phyloP scores from a whole-genome alignment of 2,888 invertebrate genomes.

The Norana najaformis region DNA sequence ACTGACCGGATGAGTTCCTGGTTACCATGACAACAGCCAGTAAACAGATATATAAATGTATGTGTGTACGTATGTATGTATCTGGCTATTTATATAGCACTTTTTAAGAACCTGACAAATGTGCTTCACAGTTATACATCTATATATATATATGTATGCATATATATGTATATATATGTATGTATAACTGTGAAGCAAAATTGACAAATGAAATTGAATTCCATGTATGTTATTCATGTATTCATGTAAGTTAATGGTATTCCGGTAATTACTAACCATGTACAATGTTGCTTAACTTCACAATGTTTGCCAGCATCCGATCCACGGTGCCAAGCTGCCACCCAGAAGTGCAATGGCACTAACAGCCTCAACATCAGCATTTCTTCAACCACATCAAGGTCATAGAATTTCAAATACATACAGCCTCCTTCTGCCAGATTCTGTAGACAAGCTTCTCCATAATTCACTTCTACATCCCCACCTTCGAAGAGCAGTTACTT shows the following conservation, averaged over 20 bases:
- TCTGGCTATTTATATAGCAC: too few species aligned
- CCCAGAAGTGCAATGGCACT: neutral
- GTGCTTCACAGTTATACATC: too few species aligned
- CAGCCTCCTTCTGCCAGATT: neutral
- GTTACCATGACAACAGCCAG: too few species aligned
- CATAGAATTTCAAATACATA: neutral
- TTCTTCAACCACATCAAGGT: neutral
- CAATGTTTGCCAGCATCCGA: neutral
- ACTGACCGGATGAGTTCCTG: too few species aligned
- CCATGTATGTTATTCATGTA: neutral
- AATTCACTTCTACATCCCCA: neutral
- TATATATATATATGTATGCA: too few species aligned
- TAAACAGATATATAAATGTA: neutral
- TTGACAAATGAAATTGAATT: neutral
- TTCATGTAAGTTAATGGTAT: too few species aligned
- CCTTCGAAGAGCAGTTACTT: constrained; percentile 5
- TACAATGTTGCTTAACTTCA: neutral
- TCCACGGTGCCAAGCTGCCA: neutral
- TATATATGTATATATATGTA: too few species aligned
- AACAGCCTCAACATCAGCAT: neutral
- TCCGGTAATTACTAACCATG: neutral
- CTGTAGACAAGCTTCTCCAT: neutral
- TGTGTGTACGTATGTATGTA: too few species aligned
- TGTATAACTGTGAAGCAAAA: neutral
- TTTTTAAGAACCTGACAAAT: too few species aligned